Percentiles rank a stretch among this genome's conserved stretches.
phyloP scores from a whole-genome alignment of 2,888 invertebrate species.

The Stenodema calcarata region DNA sequence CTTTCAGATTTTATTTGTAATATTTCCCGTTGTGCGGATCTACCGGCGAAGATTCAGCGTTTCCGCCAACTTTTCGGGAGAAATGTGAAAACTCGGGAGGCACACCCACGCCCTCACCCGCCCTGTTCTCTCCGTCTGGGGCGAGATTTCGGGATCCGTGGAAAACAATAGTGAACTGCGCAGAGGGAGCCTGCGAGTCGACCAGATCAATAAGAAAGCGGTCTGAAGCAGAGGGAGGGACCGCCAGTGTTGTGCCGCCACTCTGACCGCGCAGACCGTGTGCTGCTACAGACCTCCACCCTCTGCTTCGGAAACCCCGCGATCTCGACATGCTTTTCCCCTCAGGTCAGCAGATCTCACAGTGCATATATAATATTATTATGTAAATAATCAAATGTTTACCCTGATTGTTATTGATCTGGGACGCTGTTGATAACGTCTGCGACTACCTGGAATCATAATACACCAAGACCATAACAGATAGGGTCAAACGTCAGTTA shows the following conservation, averaged over 20 bases:
- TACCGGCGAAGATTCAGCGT: neutral
- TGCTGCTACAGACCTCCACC: neutral
- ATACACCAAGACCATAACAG: neutral
- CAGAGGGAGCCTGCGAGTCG: constrained; percentile 25
- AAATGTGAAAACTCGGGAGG: neutral
- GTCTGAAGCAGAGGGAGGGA: neutral
- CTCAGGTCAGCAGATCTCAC: constrained; percentile 16
- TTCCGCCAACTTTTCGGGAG: neutral
- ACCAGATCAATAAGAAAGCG: constrained; percentile 35
- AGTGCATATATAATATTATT: too few relatives aligned
- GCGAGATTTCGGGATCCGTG: neutral
- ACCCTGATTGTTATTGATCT: too few relatives aligned
- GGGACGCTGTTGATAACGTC: too few relatives aligned
- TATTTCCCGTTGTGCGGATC: too few relatives aligned
- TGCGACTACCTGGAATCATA: neutral
- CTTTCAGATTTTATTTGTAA: too few relatives aligned
- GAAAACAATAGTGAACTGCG: constrained; percentile 47
- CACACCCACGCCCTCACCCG: neutral
- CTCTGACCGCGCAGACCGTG: neutral
- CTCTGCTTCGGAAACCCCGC: neutral
- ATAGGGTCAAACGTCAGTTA: neutral
- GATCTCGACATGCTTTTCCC: constrained; percentile 25
- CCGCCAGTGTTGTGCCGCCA: constrained; percentile 40
- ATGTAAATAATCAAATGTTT: too few relatives aligned
- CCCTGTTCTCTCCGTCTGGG: neutral